A percentile compares a stretch with the other conserved stretches of the same genome.
phyloP scores from a whole-genome alignment of 1,140 invertebrate species.

The Pogonomyrmex californicus region DNA sequence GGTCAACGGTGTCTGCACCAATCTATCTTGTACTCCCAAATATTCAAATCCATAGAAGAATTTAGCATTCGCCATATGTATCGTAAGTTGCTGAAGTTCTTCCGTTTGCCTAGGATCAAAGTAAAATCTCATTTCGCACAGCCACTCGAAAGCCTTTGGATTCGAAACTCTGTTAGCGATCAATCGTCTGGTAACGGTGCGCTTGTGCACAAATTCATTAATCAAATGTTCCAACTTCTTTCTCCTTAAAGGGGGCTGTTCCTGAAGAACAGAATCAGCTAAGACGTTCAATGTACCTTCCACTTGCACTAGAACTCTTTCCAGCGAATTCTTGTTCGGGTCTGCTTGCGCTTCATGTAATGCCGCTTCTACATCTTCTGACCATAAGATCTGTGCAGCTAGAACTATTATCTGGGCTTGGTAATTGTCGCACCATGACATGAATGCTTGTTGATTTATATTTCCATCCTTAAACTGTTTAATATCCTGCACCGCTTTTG shows the following conservation, averaged over 20 bases:
- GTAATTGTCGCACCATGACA: conserved; percentile 98
- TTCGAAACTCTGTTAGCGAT: conserved; percentile 94
- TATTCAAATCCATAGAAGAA: conserved; percentile 99
- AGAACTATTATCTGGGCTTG: conserved; percentile 99
- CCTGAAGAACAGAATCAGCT: conserved; percentile 98
- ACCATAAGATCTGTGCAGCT: conserved; percentile 99
- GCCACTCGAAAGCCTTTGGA: conserved; percentile 98
- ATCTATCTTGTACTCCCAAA: conserved; percentile 98
- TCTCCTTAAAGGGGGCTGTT: conserved; percentile 97
- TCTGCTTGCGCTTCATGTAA: conserved; percentile 90
- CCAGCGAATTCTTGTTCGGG: conserved; percentile 89
- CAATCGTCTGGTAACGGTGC: conserved; percentile 97
- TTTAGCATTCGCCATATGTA: conserved; percentile 99
- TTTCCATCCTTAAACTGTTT: conserved; percentile 95
- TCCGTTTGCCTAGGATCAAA: conserved; percentile 98
- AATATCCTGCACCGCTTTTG: conserved; percentile 95
- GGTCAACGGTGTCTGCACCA: conserved; percentile 99
- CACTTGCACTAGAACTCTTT: conserved; percentile 94
- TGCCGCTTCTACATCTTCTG: conserved; percentile 97
- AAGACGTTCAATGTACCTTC: conserved; percentile 97
- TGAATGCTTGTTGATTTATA: conserved; percentile 94
- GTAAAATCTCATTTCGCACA: conserved; percentile 99
- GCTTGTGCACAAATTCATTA: conserved; percentile 99
- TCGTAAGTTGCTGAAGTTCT: conserved; percentile 97
- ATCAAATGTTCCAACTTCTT: conserved; percentile 99